Base-by-base conservation (phyloP, 2,113 vertebrate species). In the Coregonus clupeaformis region DNA sequence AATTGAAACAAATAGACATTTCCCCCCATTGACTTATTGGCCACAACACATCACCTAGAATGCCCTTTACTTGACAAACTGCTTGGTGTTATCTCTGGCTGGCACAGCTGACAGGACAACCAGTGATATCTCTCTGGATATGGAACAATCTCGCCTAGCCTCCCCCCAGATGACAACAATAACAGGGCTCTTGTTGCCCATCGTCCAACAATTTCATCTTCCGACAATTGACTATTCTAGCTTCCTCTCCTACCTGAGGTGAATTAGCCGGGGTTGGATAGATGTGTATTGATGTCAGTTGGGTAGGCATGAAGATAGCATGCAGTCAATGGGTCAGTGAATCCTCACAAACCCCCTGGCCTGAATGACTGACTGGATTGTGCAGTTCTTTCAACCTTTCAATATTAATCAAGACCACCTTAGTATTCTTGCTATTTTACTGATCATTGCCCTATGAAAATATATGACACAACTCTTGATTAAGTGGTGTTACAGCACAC, bases 201-300 rank as follows among this genome's bases (percentile, higher is more conserved):
- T 66, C 55, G 55, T 72, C 24, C 29, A 30, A 55, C 71, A 63
- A 13, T 79, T 52, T 18, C 62, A 68, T 27, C 36, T 60, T 18
- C 16, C 16, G 0, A 69, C 32, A 59, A 47, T 11, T 20, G 36
- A 16, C 55, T 11, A 36, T 64, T 45, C 27, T 29, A 57, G 30
- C 62, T 29, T 45, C 6, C n/a, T 11, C 36, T 62, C 6, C 36
- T 20, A 84, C 87, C 87, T 25, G 81, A 76, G 87, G 88, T 89
- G 79, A 85, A 87, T 85, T 81, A 49, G 79, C 84, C 79, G 45
- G 67, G 75, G 84, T 87, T 84, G 87, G 87, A 91, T 83, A 86
- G 87, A 91, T 89, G 88, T 81, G 84, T 82, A 90, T 86, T 87
- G 86, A 88, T 89, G 85, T 87, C 83, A 82, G 83, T 82, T 82